Conservation (phyloP, 1,140 invertebrate genomes). For the Linepithema humile region DNA sequence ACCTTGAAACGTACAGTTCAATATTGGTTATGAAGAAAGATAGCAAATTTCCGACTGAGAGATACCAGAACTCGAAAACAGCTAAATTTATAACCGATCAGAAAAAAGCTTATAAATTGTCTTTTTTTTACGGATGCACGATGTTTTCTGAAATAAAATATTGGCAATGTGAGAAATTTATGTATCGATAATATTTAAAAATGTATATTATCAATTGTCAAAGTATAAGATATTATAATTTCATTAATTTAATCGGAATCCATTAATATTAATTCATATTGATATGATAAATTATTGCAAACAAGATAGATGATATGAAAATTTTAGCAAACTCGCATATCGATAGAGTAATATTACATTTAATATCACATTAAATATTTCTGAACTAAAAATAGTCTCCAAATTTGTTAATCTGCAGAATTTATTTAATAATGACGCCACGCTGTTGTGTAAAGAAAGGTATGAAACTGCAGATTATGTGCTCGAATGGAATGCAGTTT, state of each 20-base stretch:
- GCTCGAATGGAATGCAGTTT: slow-evolving; percentile 62
- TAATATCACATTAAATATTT: neutral
- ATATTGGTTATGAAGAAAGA: neutral
- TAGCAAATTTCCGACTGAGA: neutral
- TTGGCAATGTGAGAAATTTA: neutral
- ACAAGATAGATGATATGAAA: neutral
- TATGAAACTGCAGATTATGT: neutral
- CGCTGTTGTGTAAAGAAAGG: neutral
- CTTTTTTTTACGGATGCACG: neutral
- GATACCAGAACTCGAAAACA: neutral
- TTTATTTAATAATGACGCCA: neutral
- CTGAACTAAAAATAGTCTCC: neutral
- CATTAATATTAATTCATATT: neutral
- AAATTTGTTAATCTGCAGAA: neutral
- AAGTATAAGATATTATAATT: neutral
- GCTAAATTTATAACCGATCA: neutral
- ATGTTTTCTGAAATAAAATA: neutral
- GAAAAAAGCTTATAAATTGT: neutral
- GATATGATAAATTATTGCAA: neutral
- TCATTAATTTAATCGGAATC: neutral
- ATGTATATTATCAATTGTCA: neutral
- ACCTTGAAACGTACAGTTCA: slow-evolving; percentile 18
- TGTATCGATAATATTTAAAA: neutral
- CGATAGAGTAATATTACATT: neutral
- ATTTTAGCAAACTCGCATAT: neutral